Evolutionary conservation across 2,113 vertebrate genomes (phyloP).

Genomic region (Sinocyclocheilus rhinocerous): DNA sequence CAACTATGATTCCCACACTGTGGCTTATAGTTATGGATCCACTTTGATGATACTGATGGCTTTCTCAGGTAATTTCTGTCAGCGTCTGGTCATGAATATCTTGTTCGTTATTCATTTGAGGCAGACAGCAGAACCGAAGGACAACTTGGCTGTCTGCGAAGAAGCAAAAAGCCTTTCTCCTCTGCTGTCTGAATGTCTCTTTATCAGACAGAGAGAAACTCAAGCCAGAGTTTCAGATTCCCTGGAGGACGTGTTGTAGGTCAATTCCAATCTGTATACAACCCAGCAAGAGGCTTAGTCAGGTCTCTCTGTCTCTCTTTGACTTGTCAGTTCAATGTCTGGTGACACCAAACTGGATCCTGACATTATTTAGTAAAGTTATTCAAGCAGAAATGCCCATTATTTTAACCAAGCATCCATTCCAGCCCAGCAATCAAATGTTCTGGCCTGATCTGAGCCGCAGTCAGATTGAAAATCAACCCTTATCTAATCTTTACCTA

Average conservation of each 20-base stretch:
- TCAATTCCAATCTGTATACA: slow-evolving; percentile 42
- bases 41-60: neutral
- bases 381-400: slow-evolving; percentile 17
- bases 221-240: slow-evolving; percentile 48
- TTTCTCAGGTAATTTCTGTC: neutral
- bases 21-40: neutral
- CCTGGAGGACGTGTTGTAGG: slow-evolving; percentile 35
- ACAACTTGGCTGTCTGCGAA: neutral
- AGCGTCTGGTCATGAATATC: neutral
- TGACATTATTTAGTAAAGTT: slow-evolving; percentile 16
- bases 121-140: neutral
- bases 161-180: neutral
- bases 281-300: neutral
- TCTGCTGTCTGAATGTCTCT: slow-evolving; percentile 11
- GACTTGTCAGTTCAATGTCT: neutral
- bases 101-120: neutral
- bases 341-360: neutral
- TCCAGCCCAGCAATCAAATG: neutral
- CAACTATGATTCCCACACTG: neutral
- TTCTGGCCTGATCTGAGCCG: neutral
- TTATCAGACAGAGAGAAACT: slow-evolving; percentile 43
- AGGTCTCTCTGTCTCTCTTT: slow-evolving; percentile 25
- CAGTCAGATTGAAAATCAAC: slow-evolving; percentile 23
- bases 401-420: slow-evolving; percentile 19
- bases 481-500: slow-evolving; percentile 38